These are phyloP conservation scores for Falco columbarius DNA, from an alignment of 2,797 vertebrate species.

Conservation along the genomic window DNA sequence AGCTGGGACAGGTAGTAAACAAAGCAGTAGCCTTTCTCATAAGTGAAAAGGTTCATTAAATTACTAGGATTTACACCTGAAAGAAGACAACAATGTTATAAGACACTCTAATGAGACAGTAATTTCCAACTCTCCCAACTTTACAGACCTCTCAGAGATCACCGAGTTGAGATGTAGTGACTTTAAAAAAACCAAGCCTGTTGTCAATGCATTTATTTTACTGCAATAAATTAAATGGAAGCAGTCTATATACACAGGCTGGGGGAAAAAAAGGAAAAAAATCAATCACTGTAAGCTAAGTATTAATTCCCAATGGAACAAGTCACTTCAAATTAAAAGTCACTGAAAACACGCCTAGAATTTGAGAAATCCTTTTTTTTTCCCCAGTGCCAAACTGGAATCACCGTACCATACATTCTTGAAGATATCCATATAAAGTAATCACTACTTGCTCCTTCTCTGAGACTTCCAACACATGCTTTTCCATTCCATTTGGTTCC, in stretches of 20 bases:
- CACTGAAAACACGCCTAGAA: background rate
- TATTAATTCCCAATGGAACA: background rate
- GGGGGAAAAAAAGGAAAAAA: background rate
- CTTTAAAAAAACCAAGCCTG: background rate
- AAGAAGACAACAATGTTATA: background rate
- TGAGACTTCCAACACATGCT: background rate
- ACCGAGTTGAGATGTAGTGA: background rate
- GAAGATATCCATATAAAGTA: background rate
- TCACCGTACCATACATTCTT: background rate
- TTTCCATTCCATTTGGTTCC: background rate
- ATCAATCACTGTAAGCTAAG: background rate
- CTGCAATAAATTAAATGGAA: background rate
- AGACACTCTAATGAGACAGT: background rate
- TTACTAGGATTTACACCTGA: conserved; percentile 95
- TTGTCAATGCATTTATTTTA: background rate
- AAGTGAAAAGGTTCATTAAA: conserved; percentile 97
- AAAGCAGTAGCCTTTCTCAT: conserved; percentile 98
- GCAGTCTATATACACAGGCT: background rate
- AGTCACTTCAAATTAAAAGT: background rate
- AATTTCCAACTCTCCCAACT: background rate
- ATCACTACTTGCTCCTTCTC: background rate
- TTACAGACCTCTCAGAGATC: background rate
- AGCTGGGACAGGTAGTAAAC: conserved; percentile 94
- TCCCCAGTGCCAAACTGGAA: background rate
- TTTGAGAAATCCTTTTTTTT: background rate